Evolutionary conservation across 2,888 invertebrate species (phyloP), one percentile per base, ranked within the genome.

Genomic region (Meghimatium bilineatum): DNA sequence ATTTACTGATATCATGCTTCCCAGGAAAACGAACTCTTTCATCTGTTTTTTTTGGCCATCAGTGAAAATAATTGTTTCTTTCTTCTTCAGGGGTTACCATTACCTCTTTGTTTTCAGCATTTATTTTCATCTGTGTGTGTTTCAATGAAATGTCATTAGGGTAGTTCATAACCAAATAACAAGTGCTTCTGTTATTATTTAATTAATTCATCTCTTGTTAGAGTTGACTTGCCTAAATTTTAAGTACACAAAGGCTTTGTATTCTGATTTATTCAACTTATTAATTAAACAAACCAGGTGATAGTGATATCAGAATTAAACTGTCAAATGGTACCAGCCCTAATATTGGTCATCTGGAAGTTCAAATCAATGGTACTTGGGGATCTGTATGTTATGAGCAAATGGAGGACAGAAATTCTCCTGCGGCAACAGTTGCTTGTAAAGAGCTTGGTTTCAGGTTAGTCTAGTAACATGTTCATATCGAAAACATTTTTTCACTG

Each of bases 281-380:
- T 32, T 36, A 26, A n/a, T 29, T 80, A n/a, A 72, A 29, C 38
- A 69, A 52, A 77, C 17, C 81, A 86, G 86, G 26, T 69, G 63
- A 75, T 32, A 60, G 32, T 20, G 75, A 26, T 0, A 82, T 84
- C 36, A 32, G 26, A 29, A 69, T 83, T 77, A 34, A 80, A n/a
- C 66, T 86, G 32, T 36, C 26, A 56, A 71, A 71, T 66, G 72
- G 82, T 34, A 52, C 38, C 34, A n/a, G 44, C n/a, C 26, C 17
- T 14, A 72, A 72, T 20, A 88, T 88, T 75, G 96, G 96, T 0
- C 94, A 96, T 63, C 94, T 96, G 0, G 96, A 97, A 93, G 95
- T 97, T 0, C 95, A 95, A 86, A 95, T 96, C 88, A 95, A 95
- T 85, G 96, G 96, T 0, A 94, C 95, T 23, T 97, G 97, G 97